These are phyloP conservation scores for Ernsta delagoae DNA, from an alignment of 2,888 invertebrate species.

Conservation along the genomic window DNA sequence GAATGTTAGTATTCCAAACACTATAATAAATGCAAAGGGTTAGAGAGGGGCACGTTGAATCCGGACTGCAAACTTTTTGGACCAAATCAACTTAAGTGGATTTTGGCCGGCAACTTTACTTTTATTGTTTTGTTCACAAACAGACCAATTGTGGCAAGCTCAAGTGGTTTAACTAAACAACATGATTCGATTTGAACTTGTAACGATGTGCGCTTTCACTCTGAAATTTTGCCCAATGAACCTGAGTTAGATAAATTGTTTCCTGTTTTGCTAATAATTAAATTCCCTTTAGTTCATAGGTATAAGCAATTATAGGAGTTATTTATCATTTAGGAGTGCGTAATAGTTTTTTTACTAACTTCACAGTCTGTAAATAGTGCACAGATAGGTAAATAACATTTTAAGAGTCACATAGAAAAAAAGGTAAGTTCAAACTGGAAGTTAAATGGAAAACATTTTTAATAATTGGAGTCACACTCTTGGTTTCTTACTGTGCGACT, in stretches of 20 bases:
- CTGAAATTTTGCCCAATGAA: constrained; percentile 16
- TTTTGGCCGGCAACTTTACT: constrained; percentile 39
- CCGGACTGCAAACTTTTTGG: too few relatives aligned
- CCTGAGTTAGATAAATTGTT: constrained; percentile 14
- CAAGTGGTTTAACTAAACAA: constrained; percentile 23
- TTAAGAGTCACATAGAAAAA: too few relatives aligned
- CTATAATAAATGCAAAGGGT: too few relatives aligned
- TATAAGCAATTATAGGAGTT: background rate
- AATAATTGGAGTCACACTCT: too few relatives aligned
- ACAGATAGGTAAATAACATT: too few relatives aligned
- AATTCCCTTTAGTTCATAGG: background rate
- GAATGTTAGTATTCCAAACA: too few relatives aligned
- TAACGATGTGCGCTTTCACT: constrained; percentile 19
- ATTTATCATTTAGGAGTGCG: background rate
- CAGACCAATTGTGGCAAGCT: constrained; percentile 25
- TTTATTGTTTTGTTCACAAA: constrained; percentile 27
- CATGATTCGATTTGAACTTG: constrained; percentile 30
- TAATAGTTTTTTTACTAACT: too few relatives aligned
- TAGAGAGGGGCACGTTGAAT: too few relatives aligned
- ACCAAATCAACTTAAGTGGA: constrained; percentile 30
- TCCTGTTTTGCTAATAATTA: background rate
- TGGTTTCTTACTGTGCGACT: too few relatives aligned
- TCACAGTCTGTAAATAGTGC: too few relatives aligned
- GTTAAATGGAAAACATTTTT: too few relatives aligned
- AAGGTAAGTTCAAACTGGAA: too few relatives aligned